phyloP scores from a whole-genome alignment of 2,113 vertebrate genomes.

The Prunella himalayana region DNA sequence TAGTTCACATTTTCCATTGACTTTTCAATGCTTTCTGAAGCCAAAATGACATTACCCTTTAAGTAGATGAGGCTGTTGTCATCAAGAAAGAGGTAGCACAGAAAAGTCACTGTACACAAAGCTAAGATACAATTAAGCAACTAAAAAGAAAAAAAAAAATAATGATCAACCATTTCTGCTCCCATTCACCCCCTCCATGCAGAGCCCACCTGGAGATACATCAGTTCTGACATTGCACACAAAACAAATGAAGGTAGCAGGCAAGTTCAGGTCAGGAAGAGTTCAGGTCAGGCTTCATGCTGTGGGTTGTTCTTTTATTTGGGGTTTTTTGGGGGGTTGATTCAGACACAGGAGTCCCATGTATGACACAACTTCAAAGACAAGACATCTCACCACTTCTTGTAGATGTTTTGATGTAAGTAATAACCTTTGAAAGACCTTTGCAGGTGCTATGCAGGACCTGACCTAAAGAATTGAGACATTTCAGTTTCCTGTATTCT shows the following conservation, averaged over 20 bases:
- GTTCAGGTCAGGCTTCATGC: not conserved
- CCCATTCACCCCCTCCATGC: not conserved
- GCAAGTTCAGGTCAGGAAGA: not conserved
- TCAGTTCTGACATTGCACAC: not conserved
- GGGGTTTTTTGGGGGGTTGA: accelerated
- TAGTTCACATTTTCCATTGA: slow-evolving; percentile 48
- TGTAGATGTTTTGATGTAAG: not conserved
- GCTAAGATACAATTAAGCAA: not conserved
- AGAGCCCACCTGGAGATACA: not conserved
- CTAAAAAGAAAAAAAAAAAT: not conserved
- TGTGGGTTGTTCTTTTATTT: not conserved
- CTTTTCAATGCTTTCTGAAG: slow-evolving; percentile 3
- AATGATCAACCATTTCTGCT: not conserved
- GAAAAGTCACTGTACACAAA: slow-evolving; percentile 4
- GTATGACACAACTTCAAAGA: not conserved
- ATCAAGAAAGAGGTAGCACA: not conserved
- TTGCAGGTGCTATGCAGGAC: not conserved
- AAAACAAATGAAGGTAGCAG: not conserved
- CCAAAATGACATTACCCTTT: slow-evolving; percentile 31
- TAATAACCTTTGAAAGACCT: not conserved
- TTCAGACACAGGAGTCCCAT: not conserved
- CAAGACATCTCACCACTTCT: not conserved
- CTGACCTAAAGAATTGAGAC: not conserved
- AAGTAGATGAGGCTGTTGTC: not conserved
- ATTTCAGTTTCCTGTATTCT: not conserved